Conservation (phyloP, 2,797 vertebrate genomes). For the Sebastiscus albofasciatus region DNA sequence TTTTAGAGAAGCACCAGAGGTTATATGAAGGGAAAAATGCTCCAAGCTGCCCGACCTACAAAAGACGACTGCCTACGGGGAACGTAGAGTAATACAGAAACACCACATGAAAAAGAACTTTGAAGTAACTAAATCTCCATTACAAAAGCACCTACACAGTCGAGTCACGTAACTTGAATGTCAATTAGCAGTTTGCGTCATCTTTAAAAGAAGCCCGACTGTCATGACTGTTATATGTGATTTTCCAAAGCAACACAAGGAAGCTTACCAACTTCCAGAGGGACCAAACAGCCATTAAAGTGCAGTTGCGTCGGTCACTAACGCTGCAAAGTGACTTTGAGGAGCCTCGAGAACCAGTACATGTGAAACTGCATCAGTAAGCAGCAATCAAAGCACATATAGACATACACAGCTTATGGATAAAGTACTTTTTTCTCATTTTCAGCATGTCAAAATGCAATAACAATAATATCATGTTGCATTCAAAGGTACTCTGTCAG, state of each 20-base stretch:
- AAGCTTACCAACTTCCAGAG: slow-evolving; percentile 15
- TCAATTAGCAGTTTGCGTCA: slow-evolving; percentile 27
- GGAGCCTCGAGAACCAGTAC: not conserved
- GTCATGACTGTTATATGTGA: slow-evolving; percentile 26
- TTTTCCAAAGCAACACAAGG: slow-evolving; percentile 22
- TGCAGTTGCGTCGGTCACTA: not conserved
- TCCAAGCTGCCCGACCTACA: not conserved
- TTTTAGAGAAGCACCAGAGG: not conserved
- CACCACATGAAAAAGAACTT: slow-evolving; percentile 51
- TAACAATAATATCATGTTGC: not conserved
- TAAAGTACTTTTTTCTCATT: not conserved
- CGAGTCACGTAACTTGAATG: slow-evolving; percentile 34
- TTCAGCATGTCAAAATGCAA: not conserved
- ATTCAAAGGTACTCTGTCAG: not conserved
- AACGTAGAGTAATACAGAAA: slow-evolving; percentile 5
- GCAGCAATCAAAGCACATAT: not conserved
- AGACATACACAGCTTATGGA: not conserved
- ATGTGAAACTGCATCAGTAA: not conserved
- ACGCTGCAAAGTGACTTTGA: slow-evolving; percentile 38
- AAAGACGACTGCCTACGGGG: slow-evolving; percentile 12
- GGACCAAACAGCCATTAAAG: slow-evolving; percentile 7
- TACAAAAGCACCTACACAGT: slow-evolving; percentile 51
- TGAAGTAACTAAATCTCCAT: slow-evolving; percentile 59
- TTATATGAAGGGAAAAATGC: slow-evolving; percentile 1
- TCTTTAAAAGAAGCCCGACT: slow-evolving; percentile 30